These are phyloP conservation scores for Drosophila carrolli DNA, from an alignment of 1,140 invertebrate genomes.

Conservation along the genomic window DNA sequence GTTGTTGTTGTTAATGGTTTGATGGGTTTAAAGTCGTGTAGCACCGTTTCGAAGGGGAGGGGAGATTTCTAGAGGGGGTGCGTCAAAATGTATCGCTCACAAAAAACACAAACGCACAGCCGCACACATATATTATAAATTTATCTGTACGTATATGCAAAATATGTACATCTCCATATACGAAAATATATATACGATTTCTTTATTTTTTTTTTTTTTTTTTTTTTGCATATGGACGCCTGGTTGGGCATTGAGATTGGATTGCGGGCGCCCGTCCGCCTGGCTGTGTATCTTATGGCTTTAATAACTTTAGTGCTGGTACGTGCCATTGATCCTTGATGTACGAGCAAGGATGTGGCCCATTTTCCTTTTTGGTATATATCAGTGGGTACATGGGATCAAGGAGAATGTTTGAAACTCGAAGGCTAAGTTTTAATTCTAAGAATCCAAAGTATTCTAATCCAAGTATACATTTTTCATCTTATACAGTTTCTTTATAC, in stretches of 20 bases:
- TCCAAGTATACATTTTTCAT: no score
- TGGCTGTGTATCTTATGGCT: conserved; percentile 73
- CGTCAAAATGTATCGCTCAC: conserved; percentile 62
- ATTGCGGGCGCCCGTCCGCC: conserved; percentile 59
- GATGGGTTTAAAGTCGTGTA: conserved; percentile 77
- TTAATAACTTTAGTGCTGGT: conserved; percentile 80
- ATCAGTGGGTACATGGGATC: conserved; percentile 3
- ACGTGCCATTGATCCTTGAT: conserved; percentile 81
- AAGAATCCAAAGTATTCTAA: background rate
- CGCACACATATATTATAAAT: conserved; percentile 12
- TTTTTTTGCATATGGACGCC: conserved; percentile 73
- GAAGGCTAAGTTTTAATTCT: background rate
- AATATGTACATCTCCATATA: conserved; percentile 23
- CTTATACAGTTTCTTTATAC: no score
- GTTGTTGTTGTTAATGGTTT: conserved; percentile 66
- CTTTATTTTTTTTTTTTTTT: background rate
- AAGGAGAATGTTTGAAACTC: background rate
- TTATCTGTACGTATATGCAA: conserved; percentile 14
- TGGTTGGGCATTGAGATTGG: conserved; percentile 57
- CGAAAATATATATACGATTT: background rate
- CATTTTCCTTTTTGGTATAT: conserved; percentile 16
- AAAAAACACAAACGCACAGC: conserved; percentile 7
- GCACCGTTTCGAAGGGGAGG: background rate
- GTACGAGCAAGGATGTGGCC: conserved; percentile 37
- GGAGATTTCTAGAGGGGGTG: conserved; percentile 37